Evolutionary conservation across 2,113 vertebrate genomes (phyloP).

Genomic region (Dinomys branickii): DNA sequence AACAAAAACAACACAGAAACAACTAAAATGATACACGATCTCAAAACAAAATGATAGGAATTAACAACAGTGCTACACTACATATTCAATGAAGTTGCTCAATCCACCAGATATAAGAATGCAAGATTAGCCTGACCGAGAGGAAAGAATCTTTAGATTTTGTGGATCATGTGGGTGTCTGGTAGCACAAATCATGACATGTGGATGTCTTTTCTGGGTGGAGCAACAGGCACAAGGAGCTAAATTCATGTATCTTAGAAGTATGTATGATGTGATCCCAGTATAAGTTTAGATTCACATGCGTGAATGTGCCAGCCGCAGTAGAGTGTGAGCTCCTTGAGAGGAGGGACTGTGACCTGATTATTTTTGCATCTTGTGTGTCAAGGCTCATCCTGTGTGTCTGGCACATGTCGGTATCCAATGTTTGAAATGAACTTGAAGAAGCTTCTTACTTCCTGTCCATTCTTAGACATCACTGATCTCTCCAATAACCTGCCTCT

Average conservation of each 20-base stretch:
- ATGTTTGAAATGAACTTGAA: not conserved
- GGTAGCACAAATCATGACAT: not conserved
- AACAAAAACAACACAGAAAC: too few relatives aligned
- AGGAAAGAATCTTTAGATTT: not conserved
- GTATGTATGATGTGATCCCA: not conserved
- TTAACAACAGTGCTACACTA: too few relatives aligned
- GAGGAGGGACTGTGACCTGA: not conserved
- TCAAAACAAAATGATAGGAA: too few relatives aligned
- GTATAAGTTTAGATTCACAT: not conserved
- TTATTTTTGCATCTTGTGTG: not conserved
- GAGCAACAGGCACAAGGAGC: too few relatives aligned
- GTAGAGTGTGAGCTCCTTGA: not conserved
- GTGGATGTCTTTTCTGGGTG: not conserved
- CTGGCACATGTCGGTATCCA: not conserved
- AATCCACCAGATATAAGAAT: too few relatives aligned
- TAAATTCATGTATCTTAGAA: not conserved
- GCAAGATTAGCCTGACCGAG: not conserved
- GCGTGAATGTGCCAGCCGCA: not conserved
- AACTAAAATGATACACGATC: too few relatives aligned
- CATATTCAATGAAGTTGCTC: too few relatives aligned
- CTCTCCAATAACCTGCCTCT: not conserved
- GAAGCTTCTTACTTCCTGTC: not conserved
- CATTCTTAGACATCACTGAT: too few relatives aligned
- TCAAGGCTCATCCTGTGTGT: not conserved
- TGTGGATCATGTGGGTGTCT: not conserved